These are phyloP conservation scores for Caenorhabditis plicata DNA, from an alignment of 2,888 invertebrate genomes.

Conservation along the genomic window DNA sequence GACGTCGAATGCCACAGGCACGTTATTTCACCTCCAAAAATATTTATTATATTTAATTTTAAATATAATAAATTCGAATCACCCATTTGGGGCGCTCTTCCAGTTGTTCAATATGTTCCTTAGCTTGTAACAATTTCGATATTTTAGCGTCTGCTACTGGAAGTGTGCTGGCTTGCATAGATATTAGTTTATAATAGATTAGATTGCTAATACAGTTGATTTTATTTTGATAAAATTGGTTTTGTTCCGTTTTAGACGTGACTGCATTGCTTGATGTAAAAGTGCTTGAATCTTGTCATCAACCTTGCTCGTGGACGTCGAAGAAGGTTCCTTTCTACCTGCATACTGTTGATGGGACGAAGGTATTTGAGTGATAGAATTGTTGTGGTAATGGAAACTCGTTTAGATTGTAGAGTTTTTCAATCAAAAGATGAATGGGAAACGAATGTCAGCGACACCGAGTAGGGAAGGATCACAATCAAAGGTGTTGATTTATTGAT, in stretches of 20 bases:
- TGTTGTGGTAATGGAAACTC: not conserved
- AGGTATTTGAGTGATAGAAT: constrained; percentile 67
- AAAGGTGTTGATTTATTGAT: not conserved
- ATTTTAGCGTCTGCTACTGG: not conserved
- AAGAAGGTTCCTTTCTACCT: constrained; percentile 97
- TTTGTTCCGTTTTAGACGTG: constrained; percentile 76
- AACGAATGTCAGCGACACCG: not conserved
- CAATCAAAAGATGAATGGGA: constrained; percentile 2
- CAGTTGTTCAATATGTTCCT: no score
- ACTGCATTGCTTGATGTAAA: constrained; percentile 98
- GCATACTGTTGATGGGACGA: constrained; percentile 95
- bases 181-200: not conserved
- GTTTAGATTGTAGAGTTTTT: constrained; percentile 17
- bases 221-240: not conserved
- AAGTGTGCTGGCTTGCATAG: no score
- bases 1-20: not conserved
- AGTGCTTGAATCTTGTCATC: constrained; percentile 89
- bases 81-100: not conserved
- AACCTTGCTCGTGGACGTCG: constrained; percentile 98
- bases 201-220: not conserved
- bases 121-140: not conserved
- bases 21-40: not conserved
- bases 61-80: not conserved
- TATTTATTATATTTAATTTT: not conserved
- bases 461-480: constrained; percentile 13